Percentiles rank a stretch among this genome's conserved stretches.
These are phyloP conservation scores for Molossus alvarezi DNA, from an alignment of 2,797 vertebrate genomes.

Conservation along the genomic window DNA sequence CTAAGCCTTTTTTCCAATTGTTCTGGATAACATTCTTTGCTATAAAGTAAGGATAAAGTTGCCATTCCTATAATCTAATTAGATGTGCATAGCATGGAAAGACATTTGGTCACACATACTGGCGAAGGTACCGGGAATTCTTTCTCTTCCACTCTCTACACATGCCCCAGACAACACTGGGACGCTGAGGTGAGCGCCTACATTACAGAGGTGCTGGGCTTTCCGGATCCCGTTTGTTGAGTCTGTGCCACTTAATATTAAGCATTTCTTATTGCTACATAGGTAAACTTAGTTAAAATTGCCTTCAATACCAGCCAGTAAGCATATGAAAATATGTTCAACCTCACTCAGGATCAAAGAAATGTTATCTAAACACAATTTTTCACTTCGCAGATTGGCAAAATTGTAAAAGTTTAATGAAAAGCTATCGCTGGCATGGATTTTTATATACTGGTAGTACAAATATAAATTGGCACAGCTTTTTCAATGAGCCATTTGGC, in stretches of 20 bases:
- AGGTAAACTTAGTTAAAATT: background rate
- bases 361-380: conserved; percentile 31
- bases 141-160: background rate
- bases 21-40: background rate
- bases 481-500: conserved; percentile 59
- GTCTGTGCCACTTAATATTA: background rate
- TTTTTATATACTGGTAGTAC: background rate
- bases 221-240: too few relatives aligned
- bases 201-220: fast-evolving
- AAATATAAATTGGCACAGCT: conserved; percentile 15
- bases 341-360: conserved; percentile 26
- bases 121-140: background rate
- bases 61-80: background rate
- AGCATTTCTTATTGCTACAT: background rate
- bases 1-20: background rate
- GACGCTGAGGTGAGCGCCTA: background rate
- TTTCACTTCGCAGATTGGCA: conserved; percentile 51
- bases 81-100: background rate
- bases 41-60: background rate
- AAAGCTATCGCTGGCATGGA: background rate
- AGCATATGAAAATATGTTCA: conserved; percentile 44
- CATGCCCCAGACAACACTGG: background rate
- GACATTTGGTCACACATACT: background rate
- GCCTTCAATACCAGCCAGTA: background rate
- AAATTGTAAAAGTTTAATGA: conserved; percentile 57